Evolutionary conservation across 2,113 vertebrate species (phyloP).

Genomic region (Anoura caudifer): DNA sequence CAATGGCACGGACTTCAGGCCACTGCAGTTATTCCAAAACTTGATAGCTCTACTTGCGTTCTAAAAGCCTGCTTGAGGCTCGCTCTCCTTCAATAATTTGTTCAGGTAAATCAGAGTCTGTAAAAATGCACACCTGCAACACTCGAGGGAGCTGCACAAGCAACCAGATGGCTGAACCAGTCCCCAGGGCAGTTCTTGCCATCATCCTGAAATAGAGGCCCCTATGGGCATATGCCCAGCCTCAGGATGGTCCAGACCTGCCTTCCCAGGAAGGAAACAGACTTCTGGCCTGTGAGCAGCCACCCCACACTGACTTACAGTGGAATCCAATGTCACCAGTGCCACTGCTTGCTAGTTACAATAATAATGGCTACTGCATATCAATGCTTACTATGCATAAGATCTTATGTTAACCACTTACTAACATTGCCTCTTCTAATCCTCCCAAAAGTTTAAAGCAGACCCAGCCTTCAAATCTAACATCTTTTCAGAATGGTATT

Average conservation of each 20-base stretch:
- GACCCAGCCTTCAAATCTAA: neutral
- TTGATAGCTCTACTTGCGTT: neutral
- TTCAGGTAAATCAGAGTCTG: neutral
- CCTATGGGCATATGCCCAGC: neutral
- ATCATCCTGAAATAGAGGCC: neutral
- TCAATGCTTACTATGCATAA: neutral
- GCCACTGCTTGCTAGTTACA: neutral
- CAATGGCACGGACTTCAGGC: neutral
- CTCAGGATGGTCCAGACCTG: neutral
- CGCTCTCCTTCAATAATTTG: neutral
- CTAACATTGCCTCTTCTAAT: neutral
- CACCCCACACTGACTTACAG: neutral
- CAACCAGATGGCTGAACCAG: neutral
- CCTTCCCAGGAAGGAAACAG: neutral
- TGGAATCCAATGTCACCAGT: neutral
- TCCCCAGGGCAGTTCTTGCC: neutral
- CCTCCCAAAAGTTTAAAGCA: neutral
- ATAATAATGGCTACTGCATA: neutral
- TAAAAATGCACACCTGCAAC: neutral
- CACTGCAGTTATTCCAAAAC: neutral
- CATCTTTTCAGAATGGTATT: slow-evolving; percentile 15
- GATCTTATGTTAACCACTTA: neutral
- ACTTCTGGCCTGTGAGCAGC: neutral
- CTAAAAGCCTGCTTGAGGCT: neutral
- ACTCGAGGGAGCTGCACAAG: neutral